phyloP scores from a whole-genome alignment of 2,888 invertebrate species.

The Drosophila ochracea region DNA sequence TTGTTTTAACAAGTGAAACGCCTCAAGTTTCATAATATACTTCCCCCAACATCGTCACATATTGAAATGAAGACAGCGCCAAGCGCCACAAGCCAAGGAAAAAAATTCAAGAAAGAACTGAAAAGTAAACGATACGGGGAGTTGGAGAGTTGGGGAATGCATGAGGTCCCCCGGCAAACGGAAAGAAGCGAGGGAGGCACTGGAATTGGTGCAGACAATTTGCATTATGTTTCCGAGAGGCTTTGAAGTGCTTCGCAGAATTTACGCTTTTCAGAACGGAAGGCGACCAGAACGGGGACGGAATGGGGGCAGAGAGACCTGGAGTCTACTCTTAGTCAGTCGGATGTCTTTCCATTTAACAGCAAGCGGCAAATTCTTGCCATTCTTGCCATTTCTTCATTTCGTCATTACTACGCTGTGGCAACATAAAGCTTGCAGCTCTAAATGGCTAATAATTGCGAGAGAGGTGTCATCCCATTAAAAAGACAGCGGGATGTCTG shows the following conservation, averaged over 20 bases:
- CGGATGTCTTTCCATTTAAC: constrained; percentile 45
- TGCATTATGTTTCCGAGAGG: constrained; percentile 46
- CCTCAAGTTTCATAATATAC: constrained; percentile 70
- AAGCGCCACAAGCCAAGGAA: constrained; percentile 49
- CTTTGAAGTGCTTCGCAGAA: constrained; percentile 49
- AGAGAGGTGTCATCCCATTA: neutral
- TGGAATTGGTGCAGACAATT: constrained; percentile 55
- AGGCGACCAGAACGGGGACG: neutral
- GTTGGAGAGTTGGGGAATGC: constrained; percentile 11
- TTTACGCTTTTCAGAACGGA: constrained; percentile 34
- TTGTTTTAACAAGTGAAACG: constrained; percentile 79
- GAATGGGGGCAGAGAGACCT: neutral
- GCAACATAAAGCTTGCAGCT: neutral
- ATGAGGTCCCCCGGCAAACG: constrained; percentile 10
- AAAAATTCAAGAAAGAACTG: constrained; percentile 11
- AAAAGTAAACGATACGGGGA: neutral
- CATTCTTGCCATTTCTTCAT: constrained; percentile 14
- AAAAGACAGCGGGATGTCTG: neutral
- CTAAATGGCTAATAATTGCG: neutral
- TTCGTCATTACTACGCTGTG: constrained; percentile 16
- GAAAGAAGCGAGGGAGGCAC: constrained; percentile 6
- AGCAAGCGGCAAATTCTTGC: constrained; percentile 31
- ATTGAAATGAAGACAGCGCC: constrained; percentile 53
- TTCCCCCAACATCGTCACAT: constrained; percentile 24
- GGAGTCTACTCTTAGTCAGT: neutral